Base-by-base conservation (phyloP, 2,888 invertebrate genomes). In the Mesoligia furuncula region DNA sequence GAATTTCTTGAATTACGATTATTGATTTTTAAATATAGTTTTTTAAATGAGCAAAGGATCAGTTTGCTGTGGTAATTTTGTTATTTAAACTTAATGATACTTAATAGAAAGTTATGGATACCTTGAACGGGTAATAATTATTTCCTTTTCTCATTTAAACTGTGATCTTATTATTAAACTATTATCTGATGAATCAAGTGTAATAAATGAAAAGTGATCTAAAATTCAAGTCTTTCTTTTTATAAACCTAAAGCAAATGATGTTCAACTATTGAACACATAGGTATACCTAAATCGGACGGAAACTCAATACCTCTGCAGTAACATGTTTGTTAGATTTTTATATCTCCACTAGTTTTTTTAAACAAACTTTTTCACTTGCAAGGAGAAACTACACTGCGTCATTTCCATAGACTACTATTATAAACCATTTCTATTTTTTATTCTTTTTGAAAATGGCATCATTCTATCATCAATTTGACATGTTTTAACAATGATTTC, bases 71-170 rank as follows among this genome's bases (percentile, higher is more conserved):
- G 68, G 83, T 88, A 79, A 83, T 88, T 87, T 88, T 92, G 89
- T 86, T 89, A 84, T 88, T 88, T 85, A 84, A 69, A 87, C 86
- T 86, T 89, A 85, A 85, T 81, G 42, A 80, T 84, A 84, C 79
- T 79, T 81, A 76, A 71, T 74, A 74, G 39, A 66, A 72, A 62
- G 77, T 83, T 83, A 80, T 87, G 77, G 74, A 81, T 85, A 87
- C 74, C 87, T 85, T 75, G 80, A 82, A 80, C 81, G 77, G 71
- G 84, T 86, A 79, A 76, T 82, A 42, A 85, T 74, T 85, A 86
- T 90, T 91, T 93, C 93, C 94, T 91, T 94, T 94, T 94, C 93
- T 95, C 93, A 92, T 94, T 94, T 93, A 88, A 92, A 93, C 92
- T 91, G 89, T 93, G 90, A 92, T 91, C 88, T 91, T 91, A 87